phyloP scores from a whole-genome alignment of 2,888 invertebrate species.

The Quadroppia sp. region DNA sequence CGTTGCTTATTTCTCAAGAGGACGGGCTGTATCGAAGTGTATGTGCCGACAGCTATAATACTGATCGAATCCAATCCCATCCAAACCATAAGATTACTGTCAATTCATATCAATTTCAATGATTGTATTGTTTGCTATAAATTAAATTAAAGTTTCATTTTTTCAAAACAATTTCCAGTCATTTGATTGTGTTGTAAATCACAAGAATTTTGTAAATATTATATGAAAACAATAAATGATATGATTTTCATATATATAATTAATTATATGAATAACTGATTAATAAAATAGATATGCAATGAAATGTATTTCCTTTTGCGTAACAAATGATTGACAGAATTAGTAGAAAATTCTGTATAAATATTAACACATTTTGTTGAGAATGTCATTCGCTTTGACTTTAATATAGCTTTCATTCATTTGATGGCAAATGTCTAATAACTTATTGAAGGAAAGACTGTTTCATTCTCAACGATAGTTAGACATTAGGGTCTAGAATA shows the following conservation, averaged over 20 bases:
- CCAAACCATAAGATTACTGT: neutral
- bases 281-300: too few species aligned
- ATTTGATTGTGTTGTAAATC: too few species aligned
- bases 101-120: neutral
- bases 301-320: too few species aligned
- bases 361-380: neutral
- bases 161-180: neutral
- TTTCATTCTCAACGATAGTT: neutral
- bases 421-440: neutral
- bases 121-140: neutral
- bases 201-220: too few species aligned
- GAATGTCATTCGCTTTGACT: neutral
- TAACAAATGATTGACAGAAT: neutral
- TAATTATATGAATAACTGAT: too few species aligned
- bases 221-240: too few species aligned
- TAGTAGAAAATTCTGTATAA: neutral
- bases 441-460: neutral
- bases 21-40: neutral
- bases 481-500: neutral
- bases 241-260: too few species aligned
- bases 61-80: neutral
- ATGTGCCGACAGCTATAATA: constrained; percentile 4
- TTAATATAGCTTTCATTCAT: neutral
- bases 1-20: constrained; percentile 20
- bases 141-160: neutral